These are phyloP conservation scores for Syrmaticus mikado DNA, from an alignment of 2,113 vertebrate species.

Conservation along the genomic window DNA sequence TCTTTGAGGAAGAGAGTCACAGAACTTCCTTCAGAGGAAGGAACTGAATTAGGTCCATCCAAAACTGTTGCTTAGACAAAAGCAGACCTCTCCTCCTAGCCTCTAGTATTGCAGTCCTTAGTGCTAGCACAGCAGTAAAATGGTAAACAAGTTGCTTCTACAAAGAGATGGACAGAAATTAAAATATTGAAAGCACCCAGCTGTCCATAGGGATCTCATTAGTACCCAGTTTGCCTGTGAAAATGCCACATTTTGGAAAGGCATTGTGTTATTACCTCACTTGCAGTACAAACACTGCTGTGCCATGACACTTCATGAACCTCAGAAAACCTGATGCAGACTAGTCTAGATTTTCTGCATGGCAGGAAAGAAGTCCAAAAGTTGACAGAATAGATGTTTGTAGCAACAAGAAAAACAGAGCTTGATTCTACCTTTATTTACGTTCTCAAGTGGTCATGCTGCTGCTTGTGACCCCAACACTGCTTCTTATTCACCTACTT, in stretches of 20 bases:
- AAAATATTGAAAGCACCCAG: conserved; percentile 56
- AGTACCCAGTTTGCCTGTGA: conserved; percentile 41
- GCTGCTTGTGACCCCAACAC: background rate
- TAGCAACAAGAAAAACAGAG: background rate
- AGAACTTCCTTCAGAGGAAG: background rate
- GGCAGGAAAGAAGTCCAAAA: background rate
- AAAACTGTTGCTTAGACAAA: background rate
- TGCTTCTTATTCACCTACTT: background rate
- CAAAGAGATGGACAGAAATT: conserved; percentile 30
- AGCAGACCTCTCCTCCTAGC: background rate
- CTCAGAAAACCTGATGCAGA: conserved; percentile 24
- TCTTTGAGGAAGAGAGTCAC: background rate
- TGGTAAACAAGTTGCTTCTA: conserved; percentile 2
- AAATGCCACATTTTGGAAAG: conserved; percentile 38
- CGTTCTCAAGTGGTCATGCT: background rate
- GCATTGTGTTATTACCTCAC: background rate
- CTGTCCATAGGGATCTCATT: conserved; percentile 30
- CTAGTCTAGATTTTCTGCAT: background rate
- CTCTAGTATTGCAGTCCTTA: background rate
- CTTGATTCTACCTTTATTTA: background rate
- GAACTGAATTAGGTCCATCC: background rate
- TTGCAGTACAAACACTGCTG: conserved; percentile 18
- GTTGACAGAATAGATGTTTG: background rate
- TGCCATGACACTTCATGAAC: background rate
- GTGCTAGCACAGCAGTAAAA: background rate